Conservation (phyloP, 1,140 invertebrate species). For the Neelides sp. region DNA sequence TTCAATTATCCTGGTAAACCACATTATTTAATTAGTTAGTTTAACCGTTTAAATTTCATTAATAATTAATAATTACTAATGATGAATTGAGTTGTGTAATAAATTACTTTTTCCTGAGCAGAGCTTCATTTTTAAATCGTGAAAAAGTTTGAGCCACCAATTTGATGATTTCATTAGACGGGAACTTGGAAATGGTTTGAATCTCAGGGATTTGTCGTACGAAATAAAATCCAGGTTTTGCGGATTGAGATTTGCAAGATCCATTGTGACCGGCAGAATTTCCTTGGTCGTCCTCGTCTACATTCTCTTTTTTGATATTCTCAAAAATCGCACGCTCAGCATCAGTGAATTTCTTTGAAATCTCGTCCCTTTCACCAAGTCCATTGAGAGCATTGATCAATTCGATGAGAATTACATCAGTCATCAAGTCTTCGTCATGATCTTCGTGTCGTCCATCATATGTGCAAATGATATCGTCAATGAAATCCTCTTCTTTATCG, state of each 20-base stretch:
- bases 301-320: background rate
- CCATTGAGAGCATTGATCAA: background rate
- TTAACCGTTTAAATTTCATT: background rate
- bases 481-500: constrained; percentile 13
- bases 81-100: background rate
- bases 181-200: too few species aligned
- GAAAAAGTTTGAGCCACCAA: background rate
- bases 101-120: background rate
- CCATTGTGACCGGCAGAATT: background rate
- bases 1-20: too few species aligned
- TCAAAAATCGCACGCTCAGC: background rate
- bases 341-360: background rate
- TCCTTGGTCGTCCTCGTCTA: background rate
- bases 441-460: constrained; percentile 13
- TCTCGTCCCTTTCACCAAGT: background rate
- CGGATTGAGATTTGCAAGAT: background rate
- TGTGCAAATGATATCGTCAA: constrained; percentile 12
- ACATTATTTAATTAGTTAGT: background rate
- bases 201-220: too few species aligned
- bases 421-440: background rate
- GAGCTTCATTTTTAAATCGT: background rate
- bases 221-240: too few species aligned
- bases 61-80: background rate
- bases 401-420: background rate
- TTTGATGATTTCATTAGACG: background rate